Evolutionary conservation across 2,888 invertebrate genomes (phyloP), one percentile per base, ranked within the genome.

Genomic region (Prosapia bicincta): DNA sequence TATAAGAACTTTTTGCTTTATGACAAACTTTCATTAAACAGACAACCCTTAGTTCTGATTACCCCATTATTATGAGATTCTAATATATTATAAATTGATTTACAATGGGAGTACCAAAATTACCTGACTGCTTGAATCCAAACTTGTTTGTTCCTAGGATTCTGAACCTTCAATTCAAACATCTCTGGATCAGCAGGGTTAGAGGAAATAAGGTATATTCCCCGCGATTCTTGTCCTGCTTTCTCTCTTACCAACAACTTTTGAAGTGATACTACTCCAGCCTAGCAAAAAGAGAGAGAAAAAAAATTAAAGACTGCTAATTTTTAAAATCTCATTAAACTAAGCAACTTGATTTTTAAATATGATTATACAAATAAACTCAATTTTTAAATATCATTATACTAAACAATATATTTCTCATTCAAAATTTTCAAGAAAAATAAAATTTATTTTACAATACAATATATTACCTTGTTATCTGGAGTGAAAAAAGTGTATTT

Each of bases 131-230:
- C 91, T 82, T 93, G 92, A 83, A 97, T 95, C 98, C 98, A 98
- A 13, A 90, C 87, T 82, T 93, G 93, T 83, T 96, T 94, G 82
- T 97, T 96, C 84, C 95, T 95, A 30, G 96, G 96, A 79, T 93
- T 90, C 82, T 95, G 94, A 78, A 89, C 89, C 83, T 97, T 91
- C 72, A 98, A 87, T 84, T 98, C 98, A 84, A 97, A 98, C 97
- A 98, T 98, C 87, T 98, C 98, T 0, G 97, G 97, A 83, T 94
- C 94, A 3, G 91, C 89, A 5, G 96, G 95, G 83, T 96, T 96
- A 80, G 96, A 95, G 80, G 95, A 95, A 81, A 98, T 97, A 74
- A 98, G 89, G 86, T 97, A 98, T 82, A 98, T 91, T 0, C 96
- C 95, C 3, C 94, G 88, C 1, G 92, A 92, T n/a, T 92, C 92